A percentile compares a stretch with the other conserved stretches of the same genome.
These are phyloP conservation scores for Margarornis squamiger DNA, from an alignment of 2,797 vertebrate genomes.

Conservation along the genomic window DNA sequence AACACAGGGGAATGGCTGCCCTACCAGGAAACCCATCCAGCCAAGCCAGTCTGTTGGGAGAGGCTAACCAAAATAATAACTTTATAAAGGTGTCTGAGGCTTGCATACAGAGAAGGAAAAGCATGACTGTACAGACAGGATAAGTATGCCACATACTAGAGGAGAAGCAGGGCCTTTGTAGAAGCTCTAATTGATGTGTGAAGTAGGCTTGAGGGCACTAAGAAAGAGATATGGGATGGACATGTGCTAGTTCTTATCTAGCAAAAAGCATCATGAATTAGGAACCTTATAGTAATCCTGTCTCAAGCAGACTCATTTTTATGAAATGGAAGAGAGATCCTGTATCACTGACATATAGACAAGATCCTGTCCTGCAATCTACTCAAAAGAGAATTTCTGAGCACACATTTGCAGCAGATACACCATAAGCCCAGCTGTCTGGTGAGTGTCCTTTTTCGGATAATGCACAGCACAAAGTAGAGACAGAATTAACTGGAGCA, in stretches of 20 bases:
- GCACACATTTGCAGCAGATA: not conserved
- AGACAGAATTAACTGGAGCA: not conserved
- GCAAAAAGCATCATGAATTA: not conserved
- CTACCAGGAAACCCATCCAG: slow-evolving; percentile 5
- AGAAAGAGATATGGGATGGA: not conserved
- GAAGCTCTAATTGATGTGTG: not conserved
- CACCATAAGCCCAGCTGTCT: not conserved
- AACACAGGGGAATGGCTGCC: not conserved
- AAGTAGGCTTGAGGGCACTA: not conserved
- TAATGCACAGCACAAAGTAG: not conserved
- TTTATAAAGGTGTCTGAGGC: not conserved
- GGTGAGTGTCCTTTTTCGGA: not conserved
- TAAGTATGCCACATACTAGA: not conserved
- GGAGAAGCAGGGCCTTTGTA: not conserved
- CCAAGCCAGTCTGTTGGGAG: not conserved
- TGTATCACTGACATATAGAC: not conserved
- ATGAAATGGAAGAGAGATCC: not conserved
- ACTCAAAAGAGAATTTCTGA: not conserved
- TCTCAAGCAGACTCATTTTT: not conserved
- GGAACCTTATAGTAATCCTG: not conserved
- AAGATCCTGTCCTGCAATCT: not conserved
- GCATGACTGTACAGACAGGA: not conserved
- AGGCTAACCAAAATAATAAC: not conserved
- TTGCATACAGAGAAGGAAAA: not conserved
- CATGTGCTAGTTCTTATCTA: not conserved